A percentile compares a stretch with the other conserved stretches of the same genome.
These are phyloP conservation scores for Panthera leo DNA, from an alignment of 2,113 vertebrate species.

Conservation along the genomic window DNA sequence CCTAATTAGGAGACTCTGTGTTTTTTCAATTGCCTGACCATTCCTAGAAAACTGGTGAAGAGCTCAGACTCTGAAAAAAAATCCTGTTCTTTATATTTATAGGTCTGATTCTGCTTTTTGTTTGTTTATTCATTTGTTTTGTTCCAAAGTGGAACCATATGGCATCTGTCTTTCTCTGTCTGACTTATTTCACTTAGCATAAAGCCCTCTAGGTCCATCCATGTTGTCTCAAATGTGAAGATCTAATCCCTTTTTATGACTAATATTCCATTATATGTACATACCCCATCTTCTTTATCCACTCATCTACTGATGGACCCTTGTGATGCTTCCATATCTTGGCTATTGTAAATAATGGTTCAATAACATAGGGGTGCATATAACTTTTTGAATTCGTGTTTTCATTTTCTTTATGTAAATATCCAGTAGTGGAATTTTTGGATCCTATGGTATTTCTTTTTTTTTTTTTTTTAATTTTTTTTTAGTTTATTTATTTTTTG, in stretches of 20 bases:
- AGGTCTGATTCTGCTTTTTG: not conserved
- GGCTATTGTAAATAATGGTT: not conserved
- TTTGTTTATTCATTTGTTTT: not conserved
- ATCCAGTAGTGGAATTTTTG: not conserved
- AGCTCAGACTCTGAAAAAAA: not conserved
- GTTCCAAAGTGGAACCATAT: not conserved
- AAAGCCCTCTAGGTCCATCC: not conserved
- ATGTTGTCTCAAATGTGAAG: not conserved
- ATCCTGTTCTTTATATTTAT: not conserved
- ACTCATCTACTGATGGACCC: not conserved
- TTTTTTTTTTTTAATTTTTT: not conserved
- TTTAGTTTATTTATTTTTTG: too few species aligned
- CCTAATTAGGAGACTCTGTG: not conserved
- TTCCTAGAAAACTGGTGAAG: not conserved
- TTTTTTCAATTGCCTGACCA: not conserved
- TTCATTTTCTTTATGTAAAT: not conserved
- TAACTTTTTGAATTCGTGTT: not conserved
- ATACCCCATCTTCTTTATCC: not conserved
- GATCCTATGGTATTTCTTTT: not conserved
- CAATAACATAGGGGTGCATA: not conserved
- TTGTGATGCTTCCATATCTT: not conserved
- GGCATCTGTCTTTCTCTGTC: not conserved
- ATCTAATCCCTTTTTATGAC: not conserved
- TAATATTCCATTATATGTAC: not conserved
- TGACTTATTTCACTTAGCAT: not conserved